Conservation (phyloP, 2,888 invertebrate species). For the Andrena flavipes region DNA sequence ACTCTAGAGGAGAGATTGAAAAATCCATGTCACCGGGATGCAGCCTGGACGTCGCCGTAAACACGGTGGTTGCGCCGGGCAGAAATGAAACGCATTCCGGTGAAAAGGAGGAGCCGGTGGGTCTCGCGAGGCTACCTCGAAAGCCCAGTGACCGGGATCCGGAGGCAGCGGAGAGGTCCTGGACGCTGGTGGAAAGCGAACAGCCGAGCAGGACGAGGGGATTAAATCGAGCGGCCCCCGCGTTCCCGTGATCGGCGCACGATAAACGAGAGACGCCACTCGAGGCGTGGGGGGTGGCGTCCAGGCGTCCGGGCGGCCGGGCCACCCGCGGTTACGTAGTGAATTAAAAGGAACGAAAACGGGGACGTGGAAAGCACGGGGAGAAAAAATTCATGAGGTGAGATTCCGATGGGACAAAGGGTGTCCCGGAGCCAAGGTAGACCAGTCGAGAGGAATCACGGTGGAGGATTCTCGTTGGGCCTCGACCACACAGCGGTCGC, state of each 20-base stretch:
- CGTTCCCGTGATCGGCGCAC: not conserved
- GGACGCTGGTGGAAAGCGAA: conserved; percentile 11
- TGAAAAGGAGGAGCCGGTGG: not conserved
- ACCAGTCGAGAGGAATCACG: conserved; percentile 75
- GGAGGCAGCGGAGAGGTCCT: not conserved
- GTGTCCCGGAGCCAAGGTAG: conserved; percentile 36
- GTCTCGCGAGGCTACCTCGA: not conserved
- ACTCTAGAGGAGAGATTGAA: not conserved
- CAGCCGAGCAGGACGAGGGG: conserved; percentile 10
- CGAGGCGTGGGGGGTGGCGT: not conserved
- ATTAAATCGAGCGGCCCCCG: conserved; percentile 14
- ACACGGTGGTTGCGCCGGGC: not conserved
- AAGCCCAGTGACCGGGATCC: conserved; percentile 41
- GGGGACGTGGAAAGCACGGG: conserved; percentile 50
- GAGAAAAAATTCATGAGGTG: conserved; percentile 65
- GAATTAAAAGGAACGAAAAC: conserved; percentile 38
- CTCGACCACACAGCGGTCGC: conserved; percentile 26
- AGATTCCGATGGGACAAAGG: conserved; percentile 58
- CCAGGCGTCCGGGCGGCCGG: not conserved
- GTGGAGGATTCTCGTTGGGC: conserved; percentile 56
- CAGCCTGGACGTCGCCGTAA: not conserved
- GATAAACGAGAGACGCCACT: conserved; percentile 9
- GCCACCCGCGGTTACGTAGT: conserved; percentile 3
- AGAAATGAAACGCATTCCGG: not conserved
- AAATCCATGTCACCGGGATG: not conserved